Percentiles rank a stretch among this genome's conserved stretches.
phyloP scores from a whole-genome alignment of 2,888 invertebrate species.

The Erpobdella octoculata region DNA sequence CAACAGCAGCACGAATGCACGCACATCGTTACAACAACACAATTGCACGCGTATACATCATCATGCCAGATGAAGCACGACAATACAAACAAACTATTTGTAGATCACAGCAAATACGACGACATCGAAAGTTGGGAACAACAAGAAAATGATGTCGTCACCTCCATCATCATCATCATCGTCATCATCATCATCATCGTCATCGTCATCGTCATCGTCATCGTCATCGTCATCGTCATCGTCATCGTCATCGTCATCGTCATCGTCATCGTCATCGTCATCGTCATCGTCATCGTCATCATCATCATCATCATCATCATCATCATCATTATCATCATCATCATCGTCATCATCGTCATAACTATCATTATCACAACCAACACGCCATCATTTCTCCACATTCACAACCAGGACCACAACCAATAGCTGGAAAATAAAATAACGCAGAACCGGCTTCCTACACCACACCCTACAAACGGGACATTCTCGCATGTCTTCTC shows the following conservation, averaged over 20 bases:
- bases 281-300: background rate
- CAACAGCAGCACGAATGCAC: no score
- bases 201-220: background rate
- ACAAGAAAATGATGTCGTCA: background rate
- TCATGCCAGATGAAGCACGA: no score
- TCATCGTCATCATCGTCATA: background rate
- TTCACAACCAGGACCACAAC: no score
- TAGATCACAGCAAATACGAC: background rate
- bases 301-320: background rate
- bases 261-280: background rate
- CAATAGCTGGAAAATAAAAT: no score
- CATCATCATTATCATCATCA: constrained; percentile 1
- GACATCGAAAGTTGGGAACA: background rate
- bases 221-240: constrained; percentile 8
- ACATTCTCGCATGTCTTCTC: no score
- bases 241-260: constrained; percentile 14
- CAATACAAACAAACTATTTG: no score
- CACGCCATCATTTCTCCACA: no score
- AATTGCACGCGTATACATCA: no score
- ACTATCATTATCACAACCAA: constrained; percentile 9
- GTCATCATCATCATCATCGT: constrained; percentile 16
- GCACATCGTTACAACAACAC: no score
- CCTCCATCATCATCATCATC: background rate
- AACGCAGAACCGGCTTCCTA: no score
- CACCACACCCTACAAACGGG: no score